A percentile compares a stretch with the other conserved stretches of the same genome.
Evolutionary conservation across 1,140 invertebrate species (phyloP).

Genomic region (Stegodyphus mimosarum): DNA sequence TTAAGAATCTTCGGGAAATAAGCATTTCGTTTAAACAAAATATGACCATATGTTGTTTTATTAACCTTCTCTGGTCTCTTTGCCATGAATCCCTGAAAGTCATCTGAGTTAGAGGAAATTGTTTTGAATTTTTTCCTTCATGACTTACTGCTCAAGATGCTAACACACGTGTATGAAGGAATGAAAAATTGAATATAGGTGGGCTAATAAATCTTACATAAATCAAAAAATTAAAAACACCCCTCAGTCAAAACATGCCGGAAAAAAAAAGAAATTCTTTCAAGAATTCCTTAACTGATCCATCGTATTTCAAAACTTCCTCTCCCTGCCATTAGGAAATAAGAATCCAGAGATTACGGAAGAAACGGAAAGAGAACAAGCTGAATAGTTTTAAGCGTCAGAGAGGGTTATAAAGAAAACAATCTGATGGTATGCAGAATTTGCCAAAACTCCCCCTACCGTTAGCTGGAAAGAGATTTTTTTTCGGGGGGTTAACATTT

Average conservation of each 20-base stretch:
- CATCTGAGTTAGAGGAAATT: too few species aligned
- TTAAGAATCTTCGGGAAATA: too few species aligned
- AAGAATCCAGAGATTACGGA: neutral
- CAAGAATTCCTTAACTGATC: neutral
- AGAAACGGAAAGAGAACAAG: neutral
- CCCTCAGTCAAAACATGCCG: neutral
- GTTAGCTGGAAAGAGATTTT: neutral
- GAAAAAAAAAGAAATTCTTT: neutral
- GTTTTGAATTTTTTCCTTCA: too few species aligned
- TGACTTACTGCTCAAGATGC: too few species aligned
- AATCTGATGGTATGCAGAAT: neutral
- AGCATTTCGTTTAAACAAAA: too few species aligned
- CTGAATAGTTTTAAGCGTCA: neutral
- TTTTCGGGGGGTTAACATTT: slow-evolving; percentile 2
- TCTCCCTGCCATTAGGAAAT: neutral
- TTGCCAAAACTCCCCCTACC: neutral
- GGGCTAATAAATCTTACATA: too few species aligned
- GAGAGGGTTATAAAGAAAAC: neutral
- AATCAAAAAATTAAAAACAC: neutral
- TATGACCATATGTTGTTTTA: too few species aligned
- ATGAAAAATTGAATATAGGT: too few species aligned
- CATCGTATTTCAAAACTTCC: neutral
- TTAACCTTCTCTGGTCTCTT: too few species aligned
- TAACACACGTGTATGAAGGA: too few species aligned
- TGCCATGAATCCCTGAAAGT: too few species aligned